Conservation (phyloP, 2,113 vertebrate genomes). For the Chloropsis hardwickii region DNA sequence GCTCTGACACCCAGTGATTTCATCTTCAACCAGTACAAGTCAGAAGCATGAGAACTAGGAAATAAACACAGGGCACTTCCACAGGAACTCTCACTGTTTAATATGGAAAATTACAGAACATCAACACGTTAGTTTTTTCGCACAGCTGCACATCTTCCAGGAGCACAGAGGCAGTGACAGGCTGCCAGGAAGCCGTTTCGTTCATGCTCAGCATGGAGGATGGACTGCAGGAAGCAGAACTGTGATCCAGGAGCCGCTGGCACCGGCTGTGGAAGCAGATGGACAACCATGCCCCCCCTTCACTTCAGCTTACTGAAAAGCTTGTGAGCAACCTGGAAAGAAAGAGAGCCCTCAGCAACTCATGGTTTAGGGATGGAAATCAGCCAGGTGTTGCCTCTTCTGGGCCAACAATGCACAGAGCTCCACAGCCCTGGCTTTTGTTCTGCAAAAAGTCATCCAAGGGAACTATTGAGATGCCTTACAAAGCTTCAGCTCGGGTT, state of each 20-base stretch:
- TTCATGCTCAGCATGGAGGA: neutral
- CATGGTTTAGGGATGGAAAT: neutral
- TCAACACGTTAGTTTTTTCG: neutral
- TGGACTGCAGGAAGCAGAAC: neutral
- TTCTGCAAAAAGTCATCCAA: neutral
- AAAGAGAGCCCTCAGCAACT: neutral
- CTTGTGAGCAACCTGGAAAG: slow-evolving; percentile 76
- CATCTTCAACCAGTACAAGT: neutral
- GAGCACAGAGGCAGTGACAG: neutral
- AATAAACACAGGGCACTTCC: neutral
- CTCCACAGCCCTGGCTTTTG: neutral
- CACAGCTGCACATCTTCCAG: neutral
- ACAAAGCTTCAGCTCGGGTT: neutral
- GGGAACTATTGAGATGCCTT: neutral
- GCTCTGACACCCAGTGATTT: neutral
- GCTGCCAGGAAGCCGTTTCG: neutral
- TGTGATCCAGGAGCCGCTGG: neutral
- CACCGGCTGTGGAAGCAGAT: neutral
- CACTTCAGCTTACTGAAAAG: slow-evolving; percentile 78
- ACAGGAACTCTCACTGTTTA: slow-evolving; percentile 36
- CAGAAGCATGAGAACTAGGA: neutral
- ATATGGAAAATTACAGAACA: slow-evolving; percentile 41
- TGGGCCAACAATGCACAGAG: accelerated
- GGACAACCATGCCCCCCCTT: neutral
- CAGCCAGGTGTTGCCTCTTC: neutral